Conservation (phyloP, 2,888 invertebrate species). For the Ecliptopera silaceata region DNA sequence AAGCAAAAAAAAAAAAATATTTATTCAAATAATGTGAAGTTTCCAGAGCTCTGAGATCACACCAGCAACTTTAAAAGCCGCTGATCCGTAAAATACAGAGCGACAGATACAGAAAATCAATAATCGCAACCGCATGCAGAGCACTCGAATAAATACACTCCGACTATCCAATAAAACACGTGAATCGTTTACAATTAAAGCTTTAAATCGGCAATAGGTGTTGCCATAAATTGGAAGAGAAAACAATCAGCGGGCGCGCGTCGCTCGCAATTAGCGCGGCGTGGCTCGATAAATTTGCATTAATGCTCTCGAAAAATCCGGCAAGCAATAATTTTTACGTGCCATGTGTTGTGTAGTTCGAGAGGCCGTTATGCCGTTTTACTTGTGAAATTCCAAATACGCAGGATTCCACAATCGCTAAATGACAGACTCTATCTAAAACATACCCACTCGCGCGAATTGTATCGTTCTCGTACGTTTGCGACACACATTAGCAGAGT, state of each 20-base stretch:
- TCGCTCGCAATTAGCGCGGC: slow-evolving; percentile 81
- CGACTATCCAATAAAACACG: slow-evolving; percentile 83
- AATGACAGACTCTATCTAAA: not conserved
- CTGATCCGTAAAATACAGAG: slow-evolving; percentile 46
- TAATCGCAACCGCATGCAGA: slow-evolving; percentile 73
- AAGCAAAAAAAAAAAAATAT: too few relatives aligned
- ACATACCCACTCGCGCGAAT: not conserved
- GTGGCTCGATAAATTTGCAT: slow-evolving; percentile 82
- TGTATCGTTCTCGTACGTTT: too few relatives aligned
- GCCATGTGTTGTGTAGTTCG: slow-evolving; percentile 67
- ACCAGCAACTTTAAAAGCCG: slow-evolving; percentile 11
- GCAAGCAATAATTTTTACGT: slow-evolving; percentile 78
- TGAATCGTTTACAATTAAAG: slow-evolving; percentile 83
- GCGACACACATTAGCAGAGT: too few relatives aligned
- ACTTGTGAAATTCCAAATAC: slow-evolving; percentile 1
- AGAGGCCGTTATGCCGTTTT: slow-evolving; percentile 43
- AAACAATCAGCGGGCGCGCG: slow-evolving; percentile 81
- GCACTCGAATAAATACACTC: slow-evolving; percentile 76
- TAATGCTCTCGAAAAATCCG: slow-evolving; percentile 83
- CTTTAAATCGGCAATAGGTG: slow-evolving; percentile 84
- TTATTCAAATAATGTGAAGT: not conserved
- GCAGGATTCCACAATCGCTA: not conserved
- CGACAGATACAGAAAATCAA: slow-evolving; percentile 65
- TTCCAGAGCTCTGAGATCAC: not conserved
- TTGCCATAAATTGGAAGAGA: slow-evolving; percentile 81